These are phyloP conservation scores for Ips typographus DNA, from an alignment of 1,140 invertebrate species.

Conservation along the genomic window DNA sequence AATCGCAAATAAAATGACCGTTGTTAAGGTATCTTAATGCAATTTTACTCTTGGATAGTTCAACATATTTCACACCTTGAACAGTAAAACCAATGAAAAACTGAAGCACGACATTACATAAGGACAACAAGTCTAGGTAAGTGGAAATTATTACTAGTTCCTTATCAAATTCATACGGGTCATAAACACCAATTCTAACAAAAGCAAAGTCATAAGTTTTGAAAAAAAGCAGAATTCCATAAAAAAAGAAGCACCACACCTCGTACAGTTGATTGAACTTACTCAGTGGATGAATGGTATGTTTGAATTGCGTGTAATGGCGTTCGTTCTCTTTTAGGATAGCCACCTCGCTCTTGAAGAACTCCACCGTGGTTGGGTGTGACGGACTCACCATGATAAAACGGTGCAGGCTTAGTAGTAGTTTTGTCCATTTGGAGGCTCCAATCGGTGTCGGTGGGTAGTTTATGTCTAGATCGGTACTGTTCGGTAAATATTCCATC, in stretches of 20 bases:
- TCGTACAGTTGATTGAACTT: constrained; percentile 35
- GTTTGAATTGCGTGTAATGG: constrained; percentile 35
- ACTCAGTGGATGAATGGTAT: constrained; percentile 39
- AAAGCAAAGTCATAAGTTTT: constrained; percentile 22
- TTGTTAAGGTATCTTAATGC: constrained; percentile 14
- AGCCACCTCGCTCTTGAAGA: constrained; percentile 36
- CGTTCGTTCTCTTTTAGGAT: constrained; percentile 43
- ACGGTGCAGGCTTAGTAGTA: constrained; percentile 1
- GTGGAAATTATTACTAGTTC: not conserved
- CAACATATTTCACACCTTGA: constrained; percentile 2
- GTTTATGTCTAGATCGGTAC: not conserved
- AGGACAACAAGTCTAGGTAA: constrained; percentile 17
- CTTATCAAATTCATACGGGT: not conserved
- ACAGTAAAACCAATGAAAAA: constrained; percentile 32
- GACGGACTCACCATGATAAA: not conserved
- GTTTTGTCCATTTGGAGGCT: not conserved
- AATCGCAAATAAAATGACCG: constrained; percentile 16
- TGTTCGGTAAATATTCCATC: too few species aligned
- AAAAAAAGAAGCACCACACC: constrained; percentile 29
- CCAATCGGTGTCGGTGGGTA: constrained; percentile 1
- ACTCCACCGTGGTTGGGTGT: constrained; percentile 18
- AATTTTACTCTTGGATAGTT: constrained; percentile 19
- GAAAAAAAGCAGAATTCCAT: constrained; percentile 15
- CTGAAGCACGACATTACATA: constrained; percentile 19
- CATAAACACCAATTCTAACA: not conserved